Base-by-base conservation (phyloP, 2,888 invertebrate genomes). In the Ethmia dodecea region DNA sequence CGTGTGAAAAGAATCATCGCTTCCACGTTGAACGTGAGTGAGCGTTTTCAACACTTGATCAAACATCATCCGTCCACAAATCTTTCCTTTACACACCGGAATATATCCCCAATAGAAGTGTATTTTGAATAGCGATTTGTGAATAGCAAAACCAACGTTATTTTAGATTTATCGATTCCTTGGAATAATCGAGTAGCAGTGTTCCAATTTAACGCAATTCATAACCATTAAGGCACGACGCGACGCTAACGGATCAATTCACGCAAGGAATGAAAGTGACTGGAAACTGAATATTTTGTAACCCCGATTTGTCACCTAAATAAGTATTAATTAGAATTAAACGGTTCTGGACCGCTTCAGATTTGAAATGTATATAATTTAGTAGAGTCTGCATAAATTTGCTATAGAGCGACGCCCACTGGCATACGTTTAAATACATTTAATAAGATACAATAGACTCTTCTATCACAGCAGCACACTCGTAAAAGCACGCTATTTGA, bases 241-340 rank as follows among this genome's bases (percentile, higher is more conserved):
- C 49, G 6, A 10, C 11, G 9, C 26, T 40, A 58, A 74, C 61
- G 67, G 66, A 64, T 63, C 64, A 56, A 60, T 76, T 73, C 83
- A 83, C 83, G 83, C 81, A 66, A 84, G 70, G 81, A 76, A 71
- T 70, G 83, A 83, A 83, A 83, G 83, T 75, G 59, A 66, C 58
- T 69, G 61, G 62, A 64, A 64, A 59, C 48, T 59, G 55, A 42
- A n/a, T 33, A 28, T 38, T 33, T 35, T 24, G 20, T 11, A 29
- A 32, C 28, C 5, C 13, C 10, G 39, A 37, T 37, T 34, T 32
- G 40, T 36, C 14, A 22, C 16, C 13, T 29, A 13, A 28, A 34
- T 20, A 27, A 13, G n/a, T n/a, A n/a, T n/a, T n/a, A n/a, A n/a
- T n/a, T n/a, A n/a, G n/a, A n/a, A n/a, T n/a, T n/a, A n/a, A n/a